Conservation (phyloP, 2,797 vertebrate species). For the Centroberyx gerrardi region DNA sequence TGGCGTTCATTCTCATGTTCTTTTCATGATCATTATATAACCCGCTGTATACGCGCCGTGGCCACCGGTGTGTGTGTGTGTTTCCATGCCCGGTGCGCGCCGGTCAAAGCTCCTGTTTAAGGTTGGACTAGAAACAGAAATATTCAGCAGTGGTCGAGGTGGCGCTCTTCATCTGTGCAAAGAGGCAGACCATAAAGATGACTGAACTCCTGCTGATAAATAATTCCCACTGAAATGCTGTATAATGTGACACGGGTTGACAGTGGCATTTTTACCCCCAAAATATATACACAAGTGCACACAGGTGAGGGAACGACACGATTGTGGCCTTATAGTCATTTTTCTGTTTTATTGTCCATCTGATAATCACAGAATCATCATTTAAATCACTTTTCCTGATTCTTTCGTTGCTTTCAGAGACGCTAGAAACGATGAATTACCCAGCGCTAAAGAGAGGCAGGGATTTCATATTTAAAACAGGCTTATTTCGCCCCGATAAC, state of each 20-base stretch:
- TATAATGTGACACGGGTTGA: conserved; percentile 68
- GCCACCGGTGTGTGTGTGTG: conserved; percentile 57
- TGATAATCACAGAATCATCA: background rate
- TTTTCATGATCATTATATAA: conserved; percentile 74
- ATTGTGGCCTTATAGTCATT: conserved; percentile 10
- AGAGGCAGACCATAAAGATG: conserved; percentile 65
- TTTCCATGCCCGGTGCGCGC: conserved; percentile 41
- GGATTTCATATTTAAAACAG: conserved; percentile 60
- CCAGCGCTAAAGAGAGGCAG: conserved; percentile 9
- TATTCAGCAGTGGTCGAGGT: conserved; percentile 71
- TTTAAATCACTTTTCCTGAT: background rate
- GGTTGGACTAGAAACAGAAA: conserved; percentile 79
- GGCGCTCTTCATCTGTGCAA: conserved; percentile 25
- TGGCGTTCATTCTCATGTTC: conserved; percentile 44
- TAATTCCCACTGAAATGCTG: conserved; percentile 75
- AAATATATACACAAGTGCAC: conserved; percentile 25
- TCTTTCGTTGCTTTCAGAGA: background rate
- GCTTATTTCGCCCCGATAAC: conserved; percentile 39
- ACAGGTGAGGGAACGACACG: conserved; percentile 40
- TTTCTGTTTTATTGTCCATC: conserved; percentile 4
- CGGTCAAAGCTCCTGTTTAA: conserved; percentile 72
- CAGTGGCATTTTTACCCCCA: conserved; percentile 57
- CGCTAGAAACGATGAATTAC: background rate
- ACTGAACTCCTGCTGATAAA: conserved; percentile 74
- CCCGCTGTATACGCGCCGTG: conserved; percentile 51